Conservation (phyloP, 1,140 invertebrate species). For the Atta cephalotes region DNA sequence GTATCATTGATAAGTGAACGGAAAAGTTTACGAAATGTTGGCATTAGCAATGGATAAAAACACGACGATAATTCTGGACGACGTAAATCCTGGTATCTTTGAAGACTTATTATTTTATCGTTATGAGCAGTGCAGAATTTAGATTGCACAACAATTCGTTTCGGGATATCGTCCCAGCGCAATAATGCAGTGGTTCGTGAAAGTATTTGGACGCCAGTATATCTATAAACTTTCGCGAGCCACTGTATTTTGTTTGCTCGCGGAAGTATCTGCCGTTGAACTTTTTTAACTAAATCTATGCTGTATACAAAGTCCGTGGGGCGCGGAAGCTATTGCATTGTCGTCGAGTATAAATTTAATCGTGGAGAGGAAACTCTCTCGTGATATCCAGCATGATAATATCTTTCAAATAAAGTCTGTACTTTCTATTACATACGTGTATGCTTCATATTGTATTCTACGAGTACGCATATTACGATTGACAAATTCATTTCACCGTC, state of each 20-base stretch:
- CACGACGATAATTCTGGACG: too few relatives aligned
- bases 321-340: not conserved
- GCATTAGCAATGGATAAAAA: too few relatives aligned
- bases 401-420: constrained; percentile 15
- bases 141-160: not conserved
- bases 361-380: not conserved
- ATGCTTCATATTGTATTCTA: constrained; percentile 16
- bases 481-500: constrained; percentile 42
- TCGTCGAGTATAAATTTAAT: constrained; percentile 21
- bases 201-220: constrained; percentile 14
- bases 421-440: not conserved
- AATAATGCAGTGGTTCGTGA: not conserved
- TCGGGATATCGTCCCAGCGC: not conserved
- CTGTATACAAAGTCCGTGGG: not conserved
- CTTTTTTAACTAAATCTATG: constrained; percentile 9
- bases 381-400: constrained; percentile 18
- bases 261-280: not conserved
- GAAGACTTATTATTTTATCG: not conserved
- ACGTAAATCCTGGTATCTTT: too few relatives aligned
- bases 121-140: not conserved
- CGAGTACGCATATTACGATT: constrained; percentile 3
- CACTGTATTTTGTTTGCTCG: constrained; percentile 43
- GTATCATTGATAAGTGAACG: too few relatives aligned
- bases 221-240: constrained; percentile 10
- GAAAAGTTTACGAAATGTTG: too few relatives aligned